Evolutionary conservation across 2,888 invertebrate genomes (phyloP).

Genomic region (Petrolisthes cinctipes): DNA sequence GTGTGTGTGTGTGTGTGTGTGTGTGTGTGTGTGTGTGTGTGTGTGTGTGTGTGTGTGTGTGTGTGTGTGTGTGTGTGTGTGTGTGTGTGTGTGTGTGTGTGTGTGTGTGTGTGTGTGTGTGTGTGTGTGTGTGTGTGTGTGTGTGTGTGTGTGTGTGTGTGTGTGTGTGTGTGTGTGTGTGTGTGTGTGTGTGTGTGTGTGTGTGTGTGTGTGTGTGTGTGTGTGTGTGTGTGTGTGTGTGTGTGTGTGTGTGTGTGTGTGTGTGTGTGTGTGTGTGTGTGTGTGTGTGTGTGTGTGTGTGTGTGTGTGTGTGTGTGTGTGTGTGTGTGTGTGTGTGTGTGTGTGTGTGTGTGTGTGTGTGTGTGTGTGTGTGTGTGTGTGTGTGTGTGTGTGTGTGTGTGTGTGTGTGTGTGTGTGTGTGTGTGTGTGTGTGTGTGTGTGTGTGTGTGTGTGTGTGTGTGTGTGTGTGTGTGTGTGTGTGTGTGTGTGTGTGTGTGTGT

Average conservation of each 20-base stretch:
- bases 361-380: conserved; percentile 25
- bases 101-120: conserved; percentile 26
- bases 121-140: conserved; percentile 26
- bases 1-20: conserved; percentile 25
- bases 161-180: conserved; percentile 26
- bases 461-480: conserved; percentile 25
- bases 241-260: conserved; percentile 26
- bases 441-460: conserved; percentile 26
- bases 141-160: conserved; percentile 25
- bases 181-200: conserved; percentile 25
- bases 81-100: conserved; percentile 25
- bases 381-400: conserved; percentile 26
- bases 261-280: conserved; percentile 26
- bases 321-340: conserved; percentile 25
- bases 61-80: conserved; percentile 26
- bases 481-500: conserved; percentile 26
- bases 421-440: conserved; percentile 25
- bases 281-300: conserved; percentile 25
- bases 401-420: conserved; percentile 26
- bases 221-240: conserved; percentile 25
- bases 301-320: conserved; percentile 26
- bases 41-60: conserved; percentile 25
- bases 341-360: conserved; percentile 26
- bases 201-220: conserved; percentile 26
- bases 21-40: conserved; percentile 26